Base-by-base conservation (phyloP, 92 coral and sea anemone species). In the Virgularia gustaviana region DNA sequence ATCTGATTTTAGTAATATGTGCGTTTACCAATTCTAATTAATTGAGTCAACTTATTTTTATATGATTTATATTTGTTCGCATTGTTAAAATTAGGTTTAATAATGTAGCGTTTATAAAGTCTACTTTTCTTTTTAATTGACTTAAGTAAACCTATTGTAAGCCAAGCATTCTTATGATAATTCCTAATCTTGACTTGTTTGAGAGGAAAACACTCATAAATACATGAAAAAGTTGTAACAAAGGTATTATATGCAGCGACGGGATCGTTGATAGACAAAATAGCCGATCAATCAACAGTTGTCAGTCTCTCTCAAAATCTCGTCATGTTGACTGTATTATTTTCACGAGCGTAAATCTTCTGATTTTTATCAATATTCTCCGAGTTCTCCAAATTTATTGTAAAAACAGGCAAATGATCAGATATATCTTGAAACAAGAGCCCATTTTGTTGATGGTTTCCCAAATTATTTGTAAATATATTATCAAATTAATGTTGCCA, bases 321-420 rank as follows among this genome's bases (percentile, higher is more conserved):
- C 15, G 3, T 47, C 55, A 47, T 47, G 55, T 47, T 47, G 22
- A 15, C 22, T 4, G 20, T 47, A 47, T 47, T 47, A 19, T 4
- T 47, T 15, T 47, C 55, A 47, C 55, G 18, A 47, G 22, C 18
- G 18, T 5, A 4, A 4, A 47, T 47, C 22, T 5, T 4, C 22
- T 47, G 15, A 47, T 47, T 4, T 15, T 5, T 19, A 15, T 5
- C 22, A 5, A 25, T 47, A 15, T 47, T 47, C 3, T 19, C 20
- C 22, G 15, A 25, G 22, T 47, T 47, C 3, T 15, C 55, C 15
- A 47, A 4, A 19, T 20, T 22, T 55, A 85, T 70, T 35, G 80
- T 47, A 56, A 86, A 83, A 33, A 82, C 54, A 36, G 89, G 85
- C 15, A 85, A 20, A 30, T 85, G 89, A 51, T 85, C 89, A 16